These are phyloP conservation scores for Crotalus tigris DNA, from an alignment of 2,113 vertebrate genomes.

Conservation along the genomic window DNA sequence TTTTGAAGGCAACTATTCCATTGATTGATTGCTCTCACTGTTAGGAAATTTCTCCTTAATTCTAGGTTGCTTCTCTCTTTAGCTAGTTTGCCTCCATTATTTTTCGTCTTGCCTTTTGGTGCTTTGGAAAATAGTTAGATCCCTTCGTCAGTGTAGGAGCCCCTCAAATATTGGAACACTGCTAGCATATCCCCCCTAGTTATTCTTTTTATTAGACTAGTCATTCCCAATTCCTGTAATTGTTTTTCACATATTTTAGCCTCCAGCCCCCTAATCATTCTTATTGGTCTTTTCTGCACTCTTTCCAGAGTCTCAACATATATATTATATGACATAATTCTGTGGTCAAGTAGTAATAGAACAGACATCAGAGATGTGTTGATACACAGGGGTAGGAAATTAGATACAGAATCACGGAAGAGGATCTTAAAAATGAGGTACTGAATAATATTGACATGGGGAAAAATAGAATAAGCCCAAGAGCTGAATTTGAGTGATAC, in stretches of 20 bases:
- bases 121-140: too few species aligned
- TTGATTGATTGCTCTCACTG: too few species aligned
- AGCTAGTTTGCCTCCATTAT: too few species aligned
- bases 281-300: neutral
- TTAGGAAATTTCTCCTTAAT: too few species aligned
- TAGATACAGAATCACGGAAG: neutral
- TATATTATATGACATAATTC: neutral
- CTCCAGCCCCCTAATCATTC: neutral
- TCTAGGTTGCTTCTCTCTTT: too few species aligned
- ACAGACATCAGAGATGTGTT: neutral
- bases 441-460: neutral
- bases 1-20: too few species aligned
- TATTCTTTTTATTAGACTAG: neutral
- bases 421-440: neutral
- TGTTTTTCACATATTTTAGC: neutral
- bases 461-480: neutral
- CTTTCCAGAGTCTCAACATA: neutral
- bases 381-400: neutral
- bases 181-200: neutral
- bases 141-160: too few species aligned
- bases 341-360: neutral
- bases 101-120: too few species aligned
- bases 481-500: neutral
- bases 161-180: too few species aligned
- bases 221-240: neutral